Evolutionary conservation across 2,113 vertebrate species (phyloP).

Genomic region (Zosterops japonicus): DNA sequence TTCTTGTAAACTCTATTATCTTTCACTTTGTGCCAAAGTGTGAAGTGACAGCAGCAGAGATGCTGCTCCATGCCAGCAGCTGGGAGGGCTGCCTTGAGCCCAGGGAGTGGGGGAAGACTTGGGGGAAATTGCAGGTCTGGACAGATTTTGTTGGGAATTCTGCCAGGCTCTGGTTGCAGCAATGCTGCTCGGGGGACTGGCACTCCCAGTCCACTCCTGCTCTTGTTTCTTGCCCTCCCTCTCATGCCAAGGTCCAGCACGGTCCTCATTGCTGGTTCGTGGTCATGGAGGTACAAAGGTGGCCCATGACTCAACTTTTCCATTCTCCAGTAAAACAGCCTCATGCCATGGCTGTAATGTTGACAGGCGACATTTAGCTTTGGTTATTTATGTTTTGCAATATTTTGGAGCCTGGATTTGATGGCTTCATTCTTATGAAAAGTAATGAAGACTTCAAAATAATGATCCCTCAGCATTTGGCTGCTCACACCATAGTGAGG

Average conservation of each 20-base stretch:
- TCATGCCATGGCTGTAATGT: background rate
- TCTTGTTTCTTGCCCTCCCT: background rate
- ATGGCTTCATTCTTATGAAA: background rate
- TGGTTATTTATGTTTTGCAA: background rate
- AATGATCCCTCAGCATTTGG: background rate
- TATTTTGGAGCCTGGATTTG: background rate
- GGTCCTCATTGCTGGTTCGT: fast-evolving
- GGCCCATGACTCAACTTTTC: background rate
- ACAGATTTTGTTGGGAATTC: background rate
- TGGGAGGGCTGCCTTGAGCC: background rate
- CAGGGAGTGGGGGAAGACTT: background rate
- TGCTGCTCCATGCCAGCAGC: background rate
- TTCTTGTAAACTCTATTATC: background rate
- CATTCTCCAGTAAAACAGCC: background rate
- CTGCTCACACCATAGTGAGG: background rate
- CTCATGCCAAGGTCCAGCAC: fast-evolving
- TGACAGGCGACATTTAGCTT: constrained; percentile 8
- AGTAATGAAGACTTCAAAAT: background rate
- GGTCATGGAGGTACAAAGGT: background rate
- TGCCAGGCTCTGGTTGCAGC: background rate
- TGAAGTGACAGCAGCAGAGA: background rate
- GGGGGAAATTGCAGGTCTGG: background rate
- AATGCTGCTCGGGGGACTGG: background rate
- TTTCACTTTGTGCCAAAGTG: background rate
- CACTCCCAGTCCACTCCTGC: fast-evolving